Evolutionary conservation across 2,113 vertebrate species (phyloP).

Genomic region (Phaethon lepturus): DNA sequence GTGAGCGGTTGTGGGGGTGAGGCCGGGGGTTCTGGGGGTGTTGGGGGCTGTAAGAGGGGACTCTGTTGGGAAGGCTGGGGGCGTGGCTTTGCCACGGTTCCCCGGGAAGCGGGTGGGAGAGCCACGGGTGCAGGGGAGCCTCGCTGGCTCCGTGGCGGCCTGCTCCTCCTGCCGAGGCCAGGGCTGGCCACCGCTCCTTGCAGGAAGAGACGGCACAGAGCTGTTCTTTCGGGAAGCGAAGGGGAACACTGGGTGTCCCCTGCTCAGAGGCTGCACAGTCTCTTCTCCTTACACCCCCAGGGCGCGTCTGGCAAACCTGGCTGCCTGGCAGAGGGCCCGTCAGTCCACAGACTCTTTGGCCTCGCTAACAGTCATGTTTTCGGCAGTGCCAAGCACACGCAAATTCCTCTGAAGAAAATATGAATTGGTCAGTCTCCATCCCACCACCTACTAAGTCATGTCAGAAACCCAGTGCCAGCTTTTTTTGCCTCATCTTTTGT

Average conservation of each 20-base stretch:
- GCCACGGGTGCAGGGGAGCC: background rate
- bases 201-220: rapidly evolving
- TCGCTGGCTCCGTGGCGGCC: background rate
- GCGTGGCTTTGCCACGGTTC: background rate
- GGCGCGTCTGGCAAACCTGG: background rate
- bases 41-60: too few relatives aligned
- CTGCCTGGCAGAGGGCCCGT: too few relatives aligned
- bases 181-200: background rate
- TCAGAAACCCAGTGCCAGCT: rapidly evolving
- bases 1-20: background rate
- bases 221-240: rapidly evolving
- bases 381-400: rapidly evolving
- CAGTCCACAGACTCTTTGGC: rapidly evolving
- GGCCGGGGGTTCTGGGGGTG: background rate
- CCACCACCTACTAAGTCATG: rapidly evolving
- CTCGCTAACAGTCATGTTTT: rapidly evolving
- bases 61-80: rapidly evolving
- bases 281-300: too few relatives aligned
- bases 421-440: rapidly evolving
- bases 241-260: background rate
- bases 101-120: background rate
- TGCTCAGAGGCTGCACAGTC: background rate
- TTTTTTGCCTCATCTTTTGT: background rate
- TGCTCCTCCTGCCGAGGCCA: background rate
- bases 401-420: rapidly evolving